Evolutionary conservation across 1,140 invertebrate genomes (phyloP), one percentile per base, ranked within the genome.

Genomic region (Drosophila santomea): DNA sequence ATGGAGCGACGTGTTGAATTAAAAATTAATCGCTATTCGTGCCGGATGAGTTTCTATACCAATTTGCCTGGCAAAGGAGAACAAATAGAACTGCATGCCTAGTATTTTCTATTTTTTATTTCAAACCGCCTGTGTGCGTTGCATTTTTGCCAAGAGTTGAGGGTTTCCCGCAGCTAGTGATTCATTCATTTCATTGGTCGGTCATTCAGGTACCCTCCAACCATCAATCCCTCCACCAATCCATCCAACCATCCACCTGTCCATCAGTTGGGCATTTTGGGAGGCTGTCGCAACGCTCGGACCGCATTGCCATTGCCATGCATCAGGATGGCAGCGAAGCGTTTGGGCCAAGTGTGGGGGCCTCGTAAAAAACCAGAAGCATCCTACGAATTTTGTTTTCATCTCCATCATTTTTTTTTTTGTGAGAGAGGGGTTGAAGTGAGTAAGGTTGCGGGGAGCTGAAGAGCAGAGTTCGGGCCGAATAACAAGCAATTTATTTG

Each of bases 401-500:
- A 57, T 80, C 61, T 75, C 52, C 48, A 67, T 68, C 63, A 74
- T 61, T 50, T 80, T 66, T 55, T 57, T 32, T 32, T 32, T 32
- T 32, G 10, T 10, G 45, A 0, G 43, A 38, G 55, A 17, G 41
- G 25, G 10, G 10, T 2, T 10, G 47, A 48, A n/a, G n/a, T 25
- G 23, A 11, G 14, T 8, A 48, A 15, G 28, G 39, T n/a, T n/a
- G 47, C 32, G 45, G 15, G 23, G 47, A 45, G 14, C 11, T 25
- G 32, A n/a, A 52, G 6, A 14, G 56, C 38, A 10, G 43, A 14
- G 44, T 32, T 35, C 44, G 66, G 61, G 57, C 59, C 58, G 82
- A 89, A 89, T 88, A 89, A 88, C 84, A 88, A 88, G 60, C 84
- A 88, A 88, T 88, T 88, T 88, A 88, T 88, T 89, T 88, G 84